Conservation (phyloP, 2,113 vertebrate genomes). For the Marcusenius ussheri region DNA sequence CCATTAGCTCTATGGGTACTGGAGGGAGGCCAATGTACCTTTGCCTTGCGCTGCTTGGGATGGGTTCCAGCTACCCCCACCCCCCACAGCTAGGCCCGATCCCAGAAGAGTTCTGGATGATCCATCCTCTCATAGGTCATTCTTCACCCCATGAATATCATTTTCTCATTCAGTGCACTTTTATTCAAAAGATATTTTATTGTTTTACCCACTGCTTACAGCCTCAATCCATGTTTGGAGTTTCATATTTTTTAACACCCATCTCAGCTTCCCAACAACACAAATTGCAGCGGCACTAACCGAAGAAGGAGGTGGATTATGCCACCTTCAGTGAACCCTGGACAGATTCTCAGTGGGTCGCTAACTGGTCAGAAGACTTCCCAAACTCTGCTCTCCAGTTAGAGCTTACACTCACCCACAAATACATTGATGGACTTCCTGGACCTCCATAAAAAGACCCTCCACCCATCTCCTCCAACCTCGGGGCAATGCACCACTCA, state of each 20-base stretch:
- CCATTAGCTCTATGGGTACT: neutral
- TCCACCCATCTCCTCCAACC: neutral
- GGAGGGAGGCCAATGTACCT: neutral
- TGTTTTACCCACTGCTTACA: neutral
- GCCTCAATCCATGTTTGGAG: neutral
- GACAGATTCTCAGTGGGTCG: neutral
- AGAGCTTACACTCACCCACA: constrained; percentile 17
- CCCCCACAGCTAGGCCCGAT: neutral
- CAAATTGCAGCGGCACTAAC: neutral
- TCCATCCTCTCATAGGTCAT: neutral
- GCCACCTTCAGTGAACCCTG: neutral
- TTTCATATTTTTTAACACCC: neutral
- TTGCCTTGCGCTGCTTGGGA: neutral
- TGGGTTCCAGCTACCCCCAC: neutral
- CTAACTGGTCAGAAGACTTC: neutral
- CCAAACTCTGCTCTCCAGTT: constrained; percentile 4
- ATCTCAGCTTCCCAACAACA: neutral
- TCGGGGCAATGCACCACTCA: neutral
- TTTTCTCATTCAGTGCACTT: neutral
- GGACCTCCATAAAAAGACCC: neutral
- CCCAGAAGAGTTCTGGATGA: neutral
- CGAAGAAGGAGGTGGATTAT: neutral
- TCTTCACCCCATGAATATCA: neutral
- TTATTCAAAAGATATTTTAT: neutral
- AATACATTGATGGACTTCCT: neutral